A percentile compares a stretch with the other conserved stretches of the same genome.
These are phyloP conservation scores for Patagioenas fasciata DNA, from an alignment of 2,113 vertebrate species.

Conservation along the genomic window DNA sequence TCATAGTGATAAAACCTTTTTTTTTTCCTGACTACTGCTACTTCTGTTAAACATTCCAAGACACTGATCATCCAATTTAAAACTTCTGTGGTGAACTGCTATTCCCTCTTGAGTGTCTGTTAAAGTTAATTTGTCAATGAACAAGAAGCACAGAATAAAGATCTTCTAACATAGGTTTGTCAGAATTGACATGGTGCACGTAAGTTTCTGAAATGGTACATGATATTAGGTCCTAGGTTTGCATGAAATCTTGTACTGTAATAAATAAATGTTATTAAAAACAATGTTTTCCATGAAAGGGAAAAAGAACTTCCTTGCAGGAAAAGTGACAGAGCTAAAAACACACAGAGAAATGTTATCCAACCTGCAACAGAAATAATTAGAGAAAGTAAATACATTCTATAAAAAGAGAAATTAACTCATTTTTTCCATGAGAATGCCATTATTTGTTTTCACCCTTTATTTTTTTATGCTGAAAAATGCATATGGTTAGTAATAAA, in stretches of 20 bases:
- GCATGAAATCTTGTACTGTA: neutral
- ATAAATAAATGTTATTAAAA: constrained; percentile 27
- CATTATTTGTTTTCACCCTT: neutral
- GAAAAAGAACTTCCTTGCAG: neutral
- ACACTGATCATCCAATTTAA: constrained; percentile 21
- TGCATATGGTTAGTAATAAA: neutral
- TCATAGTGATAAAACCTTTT: neutral
- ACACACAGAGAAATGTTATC: neutral
- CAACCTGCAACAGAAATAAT: neutral
- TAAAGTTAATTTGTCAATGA: constrained; percentile 47
- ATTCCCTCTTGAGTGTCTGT: constrained; percentile 33
- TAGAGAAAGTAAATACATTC: neutral
- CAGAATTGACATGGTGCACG: neutral
- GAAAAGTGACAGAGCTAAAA: neutral
- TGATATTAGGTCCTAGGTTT: neutral
- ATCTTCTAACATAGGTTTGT: neutral
- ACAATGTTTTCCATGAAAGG: neutral
- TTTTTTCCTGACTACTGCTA: neutral
- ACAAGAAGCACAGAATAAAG: neutral
- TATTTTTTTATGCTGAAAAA: neutral
- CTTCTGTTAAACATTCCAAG: constrained; percentile 40
- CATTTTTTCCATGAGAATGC: accelerated
- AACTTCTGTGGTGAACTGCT: constrained; percentile 16
- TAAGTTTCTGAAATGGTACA: neutral
- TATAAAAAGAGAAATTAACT: neutral